phyloP scores from a whole-genome alignment of 1,140 invertebrate genomes.

The Microplitis demolitor region DNA sequence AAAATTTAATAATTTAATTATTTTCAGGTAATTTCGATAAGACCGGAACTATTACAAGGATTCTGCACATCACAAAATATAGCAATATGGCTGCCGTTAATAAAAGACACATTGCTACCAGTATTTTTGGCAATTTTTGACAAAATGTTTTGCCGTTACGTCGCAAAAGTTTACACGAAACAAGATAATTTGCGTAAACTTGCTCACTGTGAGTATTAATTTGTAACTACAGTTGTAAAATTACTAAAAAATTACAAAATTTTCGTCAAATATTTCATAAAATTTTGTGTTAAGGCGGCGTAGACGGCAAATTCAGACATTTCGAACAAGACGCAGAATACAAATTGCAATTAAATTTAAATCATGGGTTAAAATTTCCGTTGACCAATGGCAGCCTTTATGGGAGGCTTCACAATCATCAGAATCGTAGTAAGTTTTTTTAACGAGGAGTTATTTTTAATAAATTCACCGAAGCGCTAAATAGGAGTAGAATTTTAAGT shows the following conservation, averaged over 20 bases:
- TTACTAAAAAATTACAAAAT: not conserved
- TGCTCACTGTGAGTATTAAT: conserved; percentile 44
- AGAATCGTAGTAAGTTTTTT: conserved; percentile 45
- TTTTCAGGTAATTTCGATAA: conserved; percentile 55
- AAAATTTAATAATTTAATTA: too few relatives aligned
- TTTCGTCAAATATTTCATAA: not conserved
- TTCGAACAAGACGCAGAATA: conserved; percentile 58
- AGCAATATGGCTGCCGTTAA: conserved; percentile 58
- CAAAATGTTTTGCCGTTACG: conserved; percentile 60
- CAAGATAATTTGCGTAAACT: conserved; percentile 47
- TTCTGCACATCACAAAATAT: conserved; percentile 51
- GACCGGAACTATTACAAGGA: conserved; percentile 47
- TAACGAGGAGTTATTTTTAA: not conserved
- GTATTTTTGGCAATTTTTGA: conserved; percentile 61
- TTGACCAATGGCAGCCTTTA: conserved; percentile 68
- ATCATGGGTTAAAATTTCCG: conserved; percentile 64
- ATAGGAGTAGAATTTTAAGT: not conserved
- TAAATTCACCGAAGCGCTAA: not conserved
- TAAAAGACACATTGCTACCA: conserved; percentile 60
- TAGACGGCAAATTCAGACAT: conserved; percentile 66
- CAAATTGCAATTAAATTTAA: conserved; percentile 54
- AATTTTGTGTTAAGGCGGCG: conserved; percentile 54
- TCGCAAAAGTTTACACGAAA: conserved; percentile 58
- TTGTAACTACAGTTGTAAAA: not conserved
- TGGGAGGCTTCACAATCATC: conserved; percentile 54